Conservation (phyloP, 2,888 invertebrate species). For the Machimus atricapillus region DNA sequence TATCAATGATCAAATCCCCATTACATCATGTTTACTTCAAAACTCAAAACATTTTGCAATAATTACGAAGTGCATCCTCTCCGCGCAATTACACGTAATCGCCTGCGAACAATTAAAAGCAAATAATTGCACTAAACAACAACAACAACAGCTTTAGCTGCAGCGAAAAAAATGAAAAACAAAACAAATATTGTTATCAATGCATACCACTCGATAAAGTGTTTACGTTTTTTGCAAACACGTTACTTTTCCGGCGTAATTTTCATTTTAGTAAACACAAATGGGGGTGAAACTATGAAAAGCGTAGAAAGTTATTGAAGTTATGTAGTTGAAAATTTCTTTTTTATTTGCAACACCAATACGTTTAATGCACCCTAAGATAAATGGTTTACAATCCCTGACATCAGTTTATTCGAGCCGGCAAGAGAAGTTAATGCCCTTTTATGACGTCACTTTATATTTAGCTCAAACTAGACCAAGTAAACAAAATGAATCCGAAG, state of each 20-base stretch:
- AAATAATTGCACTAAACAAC: background rate
- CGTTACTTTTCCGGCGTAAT: background rate
- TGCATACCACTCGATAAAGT: background rate
- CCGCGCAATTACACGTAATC: background rate
- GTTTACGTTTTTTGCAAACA: background rate
- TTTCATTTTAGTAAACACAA: background rate
- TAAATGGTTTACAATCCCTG: background rate
- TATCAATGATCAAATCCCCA: background rate
- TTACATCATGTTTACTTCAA: background rate
- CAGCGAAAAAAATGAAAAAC: background rate
- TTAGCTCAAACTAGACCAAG: constrained; percentile 12
- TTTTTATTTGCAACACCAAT: background rate
- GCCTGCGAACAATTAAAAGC: background rate
- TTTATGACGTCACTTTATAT: constrained; percentile 12
- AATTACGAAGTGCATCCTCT: background rate
- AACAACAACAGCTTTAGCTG: background rate
- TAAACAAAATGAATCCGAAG: constrained; percentile 15
- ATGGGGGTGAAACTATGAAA: background rate
- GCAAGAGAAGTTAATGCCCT: constrained; percentile 13
- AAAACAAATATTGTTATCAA: background rate
- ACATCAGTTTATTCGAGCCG: background rate
- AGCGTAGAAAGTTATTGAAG: background rate
- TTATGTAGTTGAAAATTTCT: background rate
- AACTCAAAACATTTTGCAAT: background rate
- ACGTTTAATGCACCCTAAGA: background rate